Base-by-base conservation (phyloP, 2,888 invertebrate genomes). In the Euzetes globulus region DNA sequence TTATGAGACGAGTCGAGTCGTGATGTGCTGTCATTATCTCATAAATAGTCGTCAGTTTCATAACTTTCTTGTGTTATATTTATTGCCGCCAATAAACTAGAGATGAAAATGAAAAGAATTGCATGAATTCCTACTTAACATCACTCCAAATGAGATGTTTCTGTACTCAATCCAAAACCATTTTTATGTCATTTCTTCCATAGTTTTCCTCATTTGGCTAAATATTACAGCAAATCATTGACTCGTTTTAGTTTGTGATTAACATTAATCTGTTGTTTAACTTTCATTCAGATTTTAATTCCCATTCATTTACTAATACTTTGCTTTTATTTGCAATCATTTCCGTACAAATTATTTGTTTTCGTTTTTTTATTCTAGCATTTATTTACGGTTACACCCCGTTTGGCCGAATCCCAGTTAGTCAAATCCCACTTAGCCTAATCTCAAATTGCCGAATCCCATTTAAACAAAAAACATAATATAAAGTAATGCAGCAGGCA, bases 21-120 rank as follows among this genome's bases (percentile, higher is more conserved):
- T 58, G 58, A 58, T 58, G 58, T 58, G 41, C 5, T 29, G 58
- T 58, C 58, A 58, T 58, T 58, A 58, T 58, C 58, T 58, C 27
- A 58, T 58, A 58, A 58, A 27, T 58, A 58, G 58, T 58, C 58
- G 29, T 58, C 58, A 58, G 27, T 58, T 58, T 29, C 58, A 58
- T 58, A 58, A 58, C 13, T 19, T 11, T 58, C 55, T 55, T 55
- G 25, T 55, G 27, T 29, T 50, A 50, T 58, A 58, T 29, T 29
- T 58, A 58, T 58, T 58, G 58, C 27, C 17, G 17, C 15, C 58
- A 58, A 58, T 58, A 58, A 58, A 58, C 11, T 50, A 50, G 19
- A 15, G 29, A 58, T 29, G 58, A 58, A 58, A 58, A 19, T n/a
- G 19, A 50, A 50, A 50, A 50, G 19, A 19, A 58, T 58, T 58